Evolutionary conservation across 2,113 vertebrate species (phyloP), one percentile per base, ranked within the genome.

Genomic region (Hippopotamus amphibius): DNA sequence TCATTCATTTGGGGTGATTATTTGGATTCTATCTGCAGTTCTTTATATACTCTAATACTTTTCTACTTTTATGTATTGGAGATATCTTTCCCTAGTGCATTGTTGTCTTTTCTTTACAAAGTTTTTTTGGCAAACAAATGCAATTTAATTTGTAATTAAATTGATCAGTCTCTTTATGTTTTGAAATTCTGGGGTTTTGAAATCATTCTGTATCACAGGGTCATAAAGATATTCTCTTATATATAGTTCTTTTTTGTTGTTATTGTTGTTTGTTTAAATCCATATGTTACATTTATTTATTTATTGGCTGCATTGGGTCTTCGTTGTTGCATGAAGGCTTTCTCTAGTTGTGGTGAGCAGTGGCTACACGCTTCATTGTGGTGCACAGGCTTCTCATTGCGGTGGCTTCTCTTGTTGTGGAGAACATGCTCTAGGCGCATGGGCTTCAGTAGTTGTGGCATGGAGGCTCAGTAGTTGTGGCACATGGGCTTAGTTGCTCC

Each of bases 111-210:
- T 80, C 5, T 33, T 53, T 88, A 30, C 24, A 57, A 30, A 65
- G 16, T 37, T 74, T 81, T 79, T 86, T 72, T 55, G 5, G 17
- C 46, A 69, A 88, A 43, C 59, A 95, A 77, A 46, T 48, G 77
- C 14, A 92, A 79, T 88, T 79, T 46, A 77, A 89, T 71, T 95
- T 77, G 37, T 48, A 69, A 88, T 65, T 84, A 69, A 55, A 92
- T 63, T 37, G 84, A 69, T 65, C 48, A 68, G 15, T 55, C 19
- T 82, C 50, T 79, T 85, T 87, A 59, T 77, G 53, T 61, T 89
- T 89, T 88, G 50, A 59, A 61, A 6, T 46, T 65, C 57, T 16
- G 3, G 21, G 50, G 22, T 10, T 48, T 83, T 95, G 17, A 83
- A 53, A 88, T 77, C 33, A 91, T 63, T 86, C 37, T 17, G 65